Evolutionary conservation across 2,113 vertebrate genomes (phyloP).

Genomic region (Struthidea cinerea): DNA sequence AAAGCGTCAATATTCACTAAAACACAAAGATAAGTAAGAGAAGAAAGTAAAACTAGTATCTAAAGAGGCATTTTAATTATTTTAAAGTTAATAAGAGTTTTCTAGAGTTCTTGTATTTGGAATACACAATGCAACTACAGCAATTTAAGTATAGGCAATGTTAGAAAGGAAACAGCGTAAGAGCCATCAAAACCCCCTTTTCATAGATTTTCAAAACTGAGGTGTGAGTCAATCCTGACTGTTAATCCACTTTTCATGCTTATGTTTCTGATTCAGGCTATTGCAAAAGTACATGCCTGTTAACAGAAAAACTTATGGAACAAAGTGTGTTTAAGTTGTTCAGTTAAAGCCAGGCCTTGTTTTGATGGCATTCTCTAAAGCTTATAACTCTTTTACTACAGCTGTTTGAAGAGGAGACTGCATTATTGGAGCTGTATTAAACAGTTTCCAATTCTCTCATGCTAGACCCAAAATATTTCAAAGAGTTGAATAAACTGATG

Average conservation of each 20-base stretch:
- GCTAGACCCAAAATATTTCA: neutral
- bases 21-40: neutral
- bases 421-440: neutral
- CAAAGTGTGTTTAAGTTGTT: neutral
- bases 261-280: neutral
- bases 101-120: neutral
- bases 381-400: neutral
- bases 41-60: neutral
- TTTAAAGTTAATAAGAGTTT: neutral
- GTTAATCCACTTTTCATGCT: neutral
- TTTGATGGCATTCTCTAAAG: neutral
- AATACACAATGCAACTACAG: neutral
- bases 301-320: neutral
- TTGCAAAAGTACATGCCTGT: neutral
- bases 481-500: neutral
- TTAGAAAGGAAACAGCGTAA: neutral
- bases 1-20: neutral
- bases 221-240: neutral
- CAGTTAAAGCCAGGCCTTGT: neutral
- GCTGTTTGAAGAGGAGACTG: neutral
- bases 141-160: neutral
- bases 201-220: neutral
- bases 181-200: neutral
- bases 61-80: neutral
- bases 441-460: neutral